Evolutionary conservation across 2,797 vertebrate species (phyloP), one percentile per base, ranked within the genome.

Genomic region (Poecilia picta): DNA sequence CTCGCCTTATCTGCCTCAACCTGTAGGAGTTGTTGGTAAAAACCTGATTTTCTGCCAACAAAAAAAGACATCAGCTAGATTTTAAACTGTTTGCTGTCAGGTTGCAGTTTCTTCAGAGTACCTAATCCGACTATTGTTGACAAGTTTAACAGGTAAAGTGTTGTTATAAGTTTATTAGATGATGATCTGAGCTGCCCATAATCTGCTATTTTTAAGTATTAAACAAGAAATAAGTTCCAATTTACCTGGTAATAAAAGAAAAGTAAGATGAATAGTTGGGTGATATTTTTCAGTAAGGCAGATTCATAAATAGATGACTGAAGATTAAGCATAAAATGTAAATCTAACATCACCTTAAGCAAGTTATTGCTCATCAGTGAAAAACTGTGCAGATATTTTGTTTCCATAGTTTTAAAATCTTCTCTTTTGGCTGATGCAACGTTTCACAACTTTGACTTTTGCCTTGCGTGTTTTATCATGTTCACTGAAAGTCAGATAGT

Each of bases 1-100:
- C 31, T 28, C 10, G 5, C 23, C 55, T 68, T 4, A 74, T 83
- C 31, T 80, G 89, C 86, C 77, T 68, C 64, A 85, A 84, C 83
- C 66, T 80, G 85, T 18, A 28, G 12, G n/a, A 23, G 23, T 77
- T 59, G 28, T 25, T 59, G 39, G 77, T 70, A 55, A 20, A 59
- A 81, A 78, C 12, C 28, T 4, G 13, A 78, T 33, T 6, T 33
- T 57, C 31, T 68, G 68, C 74, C 73, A 20, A 43, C 20, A 2
- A 57, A 66, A 66, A 62, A 8, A 45, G 75, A 6, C 71, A 45
- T 15, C 62, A 23, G 16, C 28, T 59, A 5, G 57, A 18, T 53
- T 25, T 33, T 64, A 4, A 36, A 6, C 1, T 13, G 66, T 55
- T 64, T 23, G 16, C 33, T 39, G 20, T 31, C 15, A 4, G 53